A percentile compares a stretch with the other conserved stretches of the same genome.
Conservation (phyloP, 2,888 invertebrate genomes). For the Agrochola macilenta region DNA sequence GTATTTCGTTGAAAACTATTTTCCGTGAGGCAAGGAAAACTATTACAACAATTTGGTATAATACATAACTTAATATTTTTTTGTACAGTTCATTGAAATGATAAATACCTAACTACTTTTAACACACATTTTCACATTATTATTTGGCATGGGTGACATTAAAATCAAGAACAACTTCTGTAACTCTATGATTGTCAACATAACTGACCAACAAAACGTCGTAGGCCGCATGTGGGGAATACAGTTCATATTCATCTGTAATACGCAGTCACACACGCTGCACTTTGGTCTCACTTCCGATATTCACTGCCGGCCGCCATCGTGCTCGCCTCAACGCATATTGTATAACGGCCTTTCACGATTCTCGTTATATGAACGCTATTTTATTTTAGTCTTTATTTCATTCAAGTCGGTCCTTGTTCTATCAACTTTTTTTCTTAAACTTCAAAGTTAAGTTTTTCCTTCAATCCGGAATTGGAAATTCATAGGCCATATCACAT, state of each 20-base stretch:
- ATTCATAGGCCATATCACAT: background rate
- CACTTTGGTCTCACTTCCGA: constrained; percentile 36
- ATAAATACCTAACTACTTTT: background rate
- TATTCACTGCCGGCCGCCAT: constrained; percentile 48
- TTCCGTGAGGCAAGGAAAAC: background rate
- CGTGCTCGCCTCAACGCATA: no score
- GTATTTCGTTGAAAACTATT: background rate
- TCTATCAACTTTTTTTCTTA: no score
- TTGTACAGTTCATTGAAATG: background rate
- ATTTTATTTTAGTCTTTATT: background rate
- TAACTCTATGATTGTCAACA: background rate
- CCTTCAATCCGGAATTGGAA: background rate
- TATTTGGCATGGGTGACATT: background rate
- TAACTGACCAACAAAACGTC: background rate
- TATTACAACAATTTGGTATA: background rate
- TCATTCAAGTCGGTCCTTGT: background rate
- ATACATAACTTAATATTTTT: no score
- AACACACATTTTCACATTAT: background rate
- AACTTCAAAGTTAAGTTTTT: constrained; percentile 21
- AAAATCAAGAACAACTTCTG: background rate
- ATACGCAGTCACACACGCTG: background rate
- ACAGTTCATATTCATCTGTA: constrained; percentile 1
- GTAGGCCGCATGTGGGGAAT: background rate
- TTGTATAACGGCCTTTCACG: constrained; percentile 25
- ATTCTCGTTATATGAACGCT: background rate